Evolutionary conservation across 2,888 invertebrate genomes (phyloP).

Genomic region (Epiblema foenella): DNA sequence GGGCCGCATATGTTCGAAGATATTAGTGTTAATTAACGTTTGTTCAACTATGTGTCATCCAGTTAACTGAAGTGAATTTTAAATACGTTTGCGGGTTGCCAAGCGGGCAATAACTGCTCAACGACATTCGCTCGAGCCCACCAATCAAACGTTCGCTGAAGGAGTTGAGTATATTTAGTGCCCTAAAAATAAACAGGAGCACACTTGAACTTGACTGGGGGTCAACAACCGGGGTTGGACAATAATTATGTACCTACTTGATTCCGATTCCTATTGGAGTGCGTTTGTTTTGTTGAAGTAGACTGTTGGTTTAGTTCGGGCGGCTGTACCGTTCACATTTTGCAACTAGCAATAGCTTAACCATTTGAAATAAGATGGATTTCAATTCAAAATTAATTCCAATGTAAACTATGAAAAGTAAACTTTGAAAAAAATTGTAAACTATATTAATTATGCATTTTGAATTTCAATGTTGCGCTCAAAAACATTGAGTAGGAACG

Average conservation of each 20-base stretch:
- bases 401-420: background rate
- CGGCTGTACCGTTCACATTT: background rate
- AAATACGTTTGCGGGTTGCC: constrained; percentile 30
- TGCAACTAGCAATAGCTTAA: background rate
- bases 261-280: constrained; percentile 16
- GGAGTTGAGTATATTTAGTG: constrained; percentile 71
- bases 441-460: background rate
- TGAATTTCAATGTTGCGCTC: background rate
- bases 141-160: constrained; percentile 60
- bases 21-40: background rate
- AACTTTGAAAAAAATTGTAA: background rate
- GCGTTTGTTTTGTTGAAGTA: constrained; percentile 11
- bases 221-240: constrained; percentile 65
- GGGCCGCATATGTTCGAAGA: background rate
- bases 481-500: background rate
- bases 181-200: constrained; percentile 76
- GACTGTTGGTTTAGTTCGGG: constrained; percentile 15
- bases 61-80: constrained; percentile 16
- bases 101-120: constrained; percentile 19
- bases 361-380: background rate
- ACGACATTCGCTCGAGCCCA: constrained; percentile 38
- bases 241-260: constrained; percentile 60
- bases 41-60: background rate
- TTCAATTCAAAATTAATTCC: background rate
- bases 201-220: constrained; percentile 80